phyloP scores from a whole-genome alignment of 2,888 invertebrate species.

The Lepidocyrtoides sp. region DNA sequence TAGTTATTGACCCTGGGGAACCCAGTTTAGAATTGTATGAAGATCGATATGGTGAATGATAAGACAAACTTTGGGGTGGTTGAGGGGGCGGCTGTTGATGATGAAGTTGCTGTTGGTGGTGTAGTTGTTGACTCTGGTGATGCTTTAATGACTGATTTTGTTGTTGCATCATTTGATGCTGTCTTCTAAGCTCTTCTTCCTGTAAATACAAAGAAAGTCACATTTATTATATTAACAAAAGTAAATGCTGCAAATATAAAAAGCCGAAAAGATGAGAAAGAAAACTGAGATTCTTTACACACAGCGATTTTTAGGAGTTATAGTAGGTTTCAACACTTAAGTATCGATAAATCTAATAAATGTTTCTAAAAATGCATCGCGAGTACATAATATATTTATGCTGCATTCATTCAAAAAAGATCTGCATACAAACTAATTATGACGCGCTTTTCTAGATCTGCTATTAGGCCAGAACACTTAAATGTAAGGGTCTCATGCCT shows the following conservation, averaged over 20 bases:
- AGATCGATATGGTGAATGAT: conserved; percentile 86
- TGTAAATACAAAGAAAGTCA: conserved; percentile 69
- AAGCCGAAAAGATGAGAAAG: too few species aligned
- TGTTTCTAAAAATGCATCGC: too few species aligned
- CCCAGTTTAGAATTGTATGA: conserved; percentile 86
- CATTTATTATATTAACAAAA: too few species aligned
- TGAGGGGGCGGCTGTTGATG: conserved; percentile 84
- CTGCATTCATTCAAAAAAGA: too few species aligned
- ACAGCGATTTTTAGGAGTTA: too few species aligned
- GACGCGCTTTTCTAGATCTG: conserved; percentile 9
- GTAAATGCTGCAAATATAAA: background rate
- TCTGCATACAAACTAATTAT: too few species aligned
- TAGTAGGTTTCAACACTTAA: too few species aligned
- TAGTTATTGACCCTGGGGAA: conserved; percentile 66
- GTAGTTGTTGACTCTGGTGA: conserved; percentile 83
- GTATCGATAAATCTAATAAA: too few species aligned
- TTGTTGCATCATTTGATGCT: conserved; percentile 84
- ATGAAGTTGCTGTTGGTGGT: conserved; percentile 82
- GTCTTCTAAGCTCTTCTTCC: conserved; percentile 87
- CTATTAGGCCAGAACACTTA: background rate
- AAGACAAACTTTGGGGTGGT: conserved; percentile 85
- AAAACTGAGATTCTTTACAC: too few species aligned
- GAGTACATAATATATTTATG: too few species aligned
- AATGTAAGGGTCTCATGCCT: conserved; percentile 64
- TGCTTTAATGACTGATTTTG: conserved; percentile 76